These are phyloP conservation scores for Anoplopoma fimbria DNA, from an alignment of 2,113 vertebrate species.

Conservation along the genomic window DNA sequence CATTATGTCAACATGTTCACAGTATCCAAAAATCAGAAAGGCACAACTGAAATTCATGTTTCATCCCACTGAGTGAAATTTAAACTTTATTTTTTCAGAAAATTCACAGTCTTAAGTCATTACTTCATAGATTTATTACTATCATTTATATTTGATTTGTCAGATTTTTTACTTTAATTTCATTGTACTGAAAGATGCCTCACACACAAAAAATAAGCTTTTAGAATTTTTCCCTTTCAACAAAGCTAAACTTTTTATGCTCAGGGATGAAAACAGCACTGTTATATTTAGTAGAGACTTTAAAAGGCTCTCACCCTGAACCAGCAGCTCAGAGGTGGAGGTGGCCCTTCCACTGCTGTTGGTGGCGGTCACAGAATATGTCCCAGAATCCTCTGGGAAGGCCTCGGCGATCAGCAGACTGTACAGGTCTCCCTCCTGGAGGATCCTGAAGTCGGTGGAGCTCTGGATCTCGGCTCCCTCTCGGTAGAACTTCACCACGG, in stretches of 20 bases:
- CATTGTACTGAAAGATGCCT: too few relatives aligned
- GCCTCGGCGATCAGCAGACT: constrained; percentile 95
- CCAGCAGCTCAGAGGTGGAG: constrained; percentile 94
- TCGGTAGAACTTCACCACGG: constrained; percentile 97
- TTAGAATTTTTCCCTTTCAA: too few relatives aligned
- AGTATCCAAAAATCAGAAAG: too few relatives aligned
- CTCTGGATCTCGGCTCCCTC: constrained; percentile 99
- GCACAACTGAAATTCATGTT: background rate
- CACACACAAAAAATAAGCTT: too few relatives aligned
- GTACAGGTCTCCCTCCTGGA: constrained; percentile 94
- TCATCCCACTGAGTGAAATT: background rate
- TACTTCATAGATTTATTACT: too few relatives aligned
- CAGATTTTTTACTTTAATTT: too few relatives aligned
- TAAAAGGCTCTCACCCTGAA: constrained; percentile 88
- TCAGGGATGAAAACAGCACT: too few relatives aligned
- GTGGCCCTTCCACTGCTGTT: constrained; percentile 97
- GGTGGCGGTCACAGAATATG: constrained; percentile 95
- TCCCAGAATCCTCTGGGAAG: constrained; percentile 97
- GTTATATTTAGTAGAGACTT: too few relatives aligned
- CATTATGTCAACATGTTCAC: background rate
- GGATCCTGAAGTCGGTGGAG: constrained; percentile 96
- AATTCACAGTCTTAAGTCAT: too few relatives aligned
- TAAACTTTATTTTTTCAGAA: background rate
- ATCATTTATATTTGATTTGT: too few relatives aligned
- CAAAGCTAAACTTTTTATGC: too few relatives aligned